Conservation (phyloP, 1,140 invertebrate genomes). For the Octopus bimaculoides region DNA sequence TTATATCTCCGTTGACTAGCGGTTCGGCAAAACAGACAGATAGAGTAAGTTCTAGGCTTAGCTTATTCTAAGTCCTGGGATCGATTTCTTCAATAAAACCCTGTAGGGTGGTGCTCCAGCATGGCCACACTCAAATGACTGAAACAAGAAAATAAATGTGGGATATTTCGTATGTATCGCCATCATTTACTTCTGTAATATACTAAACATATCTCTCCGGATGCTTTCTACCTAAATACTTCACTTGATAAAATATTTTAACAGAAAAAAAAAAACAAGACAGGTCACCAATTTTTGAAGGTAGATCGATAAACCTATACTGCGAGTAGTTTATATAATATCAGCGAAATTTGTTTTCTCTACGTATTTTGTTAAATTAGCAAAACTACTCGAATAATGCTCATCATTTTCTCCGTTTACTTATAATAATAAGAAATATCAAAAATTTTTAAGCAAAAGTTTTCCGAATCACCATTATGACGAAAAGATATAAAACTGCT, state of each 20-base stretch:
- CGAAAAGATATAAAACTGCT: background rate
- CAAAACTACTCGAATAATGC: conserved; percentile 4
- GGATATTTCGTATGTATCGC: background rate
- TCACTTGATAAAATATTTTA: background rate
- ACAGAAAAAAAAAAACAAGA: background rate
- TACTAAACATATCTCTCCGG: background rate
- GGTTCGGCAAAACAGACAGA: no score
- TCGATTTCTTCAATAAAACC: no score
- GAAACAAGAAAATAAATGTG: background rate
- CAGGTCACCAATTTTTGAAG: background rate
- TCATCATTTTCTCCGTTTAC: conserved; percentile 5
- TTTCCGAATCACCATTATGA: background rate
- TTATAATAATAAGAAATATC: background rate
- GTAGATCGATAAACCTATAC: background rate
- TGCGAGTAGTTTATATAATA: conserved; percentile 7
- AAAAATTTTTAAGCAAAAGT: background rate
- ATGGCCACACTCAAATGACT: no score
- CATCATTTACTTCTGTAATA: background rate
- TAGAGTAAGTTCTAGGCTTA: no score
- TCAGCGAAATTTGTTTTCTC: background rate
- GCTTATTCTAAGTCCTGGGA: no score
- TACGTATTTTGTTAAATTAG: background rate
- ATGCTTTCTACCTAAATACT: background rate
- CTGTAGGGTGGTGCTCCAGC: no score
- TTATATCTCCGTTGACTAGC: no score